phyloP scores from a whole-genome alignment of 1,140 invertebrate genomes.

The Hermetia illucens region DNA sequence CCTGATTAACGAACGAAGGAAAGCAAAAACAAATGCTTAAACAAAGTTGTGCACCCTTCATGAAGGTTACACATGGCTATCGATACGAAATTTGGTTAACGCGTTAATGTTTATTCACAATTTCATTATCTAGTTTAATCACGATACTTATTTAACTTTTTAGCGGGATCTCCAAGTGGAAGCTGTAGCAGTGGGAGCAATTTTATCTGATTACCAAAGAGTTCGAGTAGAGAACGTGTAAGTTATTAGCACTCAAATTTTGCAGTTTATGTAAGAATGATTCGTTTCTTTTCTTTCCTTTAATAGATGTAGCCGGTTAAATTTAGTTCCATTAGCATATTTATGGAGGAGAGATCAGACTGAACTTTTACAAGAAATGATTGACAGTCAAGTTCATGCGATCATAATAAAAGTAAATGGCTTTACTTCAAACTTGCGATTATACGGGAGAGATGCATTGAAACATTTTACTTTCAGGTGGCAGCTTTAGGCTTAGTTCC shows the following conservation, averaged over 20 bases:
- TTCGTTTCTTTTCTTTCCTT: constrained; percentile 4
- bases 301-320: constrained; percentile 76
- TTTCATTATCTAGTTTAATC: too few relatives aligned
- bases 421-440: neutral
- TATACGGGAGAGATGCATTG: neutral
- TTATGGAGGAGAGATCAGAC: constrained; percentile 89
- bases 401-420: constrained; percentile 74
- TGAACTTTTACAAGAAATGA: constrained; percentile 94
- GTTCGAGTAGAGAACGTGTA: constrained; percentile 96
- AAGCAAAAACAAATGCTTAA: too few relatives aligned
- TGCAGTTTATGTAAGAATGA: constrained; percentile 3
- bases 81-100: too few relatives aligned
- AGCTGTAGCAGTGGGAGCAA: constrained; percentile 91
- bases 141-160: too few relatives aligned
- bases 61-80: too few relatives aligned
- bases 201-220: constrained; percentile 95
- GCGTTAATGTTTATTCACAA: constrained; percentile 6
- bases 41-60: too few relatives aligned
- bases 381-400: constrained; percentile 78
- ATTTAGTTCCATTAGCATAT: constrained; percentile 78
- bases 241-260: constrained; percentile 30
- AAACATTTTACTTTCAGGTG: constrained; percentile 35
- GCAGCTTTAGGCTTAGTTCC: constrained; percentile 82
- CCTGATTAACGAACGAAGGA: too few relatives aligned
- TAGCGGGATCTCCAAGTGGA: constrained; percentile 70